phyloP scores from a whole-genome alignment of 2,797 vertebrate genomes.

The Otolemur crassicaudatus region DNA sequence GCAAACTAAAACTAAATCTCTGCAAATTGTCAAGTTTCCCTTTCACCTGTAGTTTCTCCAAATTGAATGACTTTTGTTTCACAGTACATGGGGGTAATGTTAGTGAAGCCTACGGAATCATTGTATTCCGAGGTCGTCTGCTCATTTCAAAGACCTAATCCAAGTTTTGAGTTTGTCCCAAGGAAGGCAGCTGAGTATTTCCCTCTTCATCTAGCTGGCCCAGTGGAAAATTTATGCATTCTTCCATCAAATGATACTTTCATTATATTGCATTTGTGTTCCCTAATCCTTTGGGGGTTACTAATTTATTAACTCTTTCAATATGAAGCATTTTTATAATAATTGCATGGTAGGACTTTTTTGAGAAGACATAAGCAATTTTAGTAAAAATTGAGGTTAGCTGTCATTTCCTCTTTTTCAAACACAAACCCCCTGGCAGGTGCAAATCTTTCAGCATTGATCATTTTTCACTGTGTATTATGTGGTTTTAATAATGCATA shows the following conservation, averaged over 20 bases:
- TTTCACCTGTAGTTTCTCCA: slow-evolving; percentile 57
- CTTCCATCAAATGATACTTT: slow-evolving; percentile 75
- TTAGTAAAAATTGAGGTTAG: slow-evolving; percentile 13
- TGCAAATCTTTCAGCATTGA: slow-evolving; percentile 12
- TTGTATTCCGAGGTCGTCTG: slow-evolving; percentile 84
- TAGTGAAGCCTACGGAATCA: slow-evolving; percentile 81
- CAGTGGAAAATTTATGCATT: slow-evolving; percentile 66
- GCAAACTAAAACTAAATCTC: slow-evolving; percentile 67
- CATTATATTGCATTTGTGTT: background rate
- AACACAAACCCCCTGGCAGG: slow-evolving; percentile 14
- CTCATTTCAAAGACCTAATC: slow-evolving; percentile 85
- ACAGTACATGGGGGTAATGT: slow-evolving; percentile 42
- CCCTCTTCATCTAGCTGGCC: slow-evolving; percentile 80
- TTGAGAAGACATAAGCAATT: background rate
- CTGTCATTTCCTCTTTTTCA: slow-evolving; percentile 17
- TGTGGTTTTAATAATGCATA: slow-evolving; percentile 48
- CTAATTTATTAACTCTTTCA: slow-evolving; percentile 47
- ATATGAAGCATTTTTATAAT: background rate
- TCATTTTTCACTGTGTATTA: background rate
- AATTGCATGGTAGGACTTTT: background rate
- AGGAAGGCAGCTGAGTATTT: slow-evolving; percentile 87
- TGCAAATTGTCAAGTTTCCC: slow-evolving; percentile 66
- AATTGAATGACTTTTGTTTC: slow-evolving; percentile 53
- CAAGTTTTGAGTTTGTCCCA: slow-evolving; percentile 86
- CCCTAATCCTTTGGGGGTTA: slow-evolving; percentile 48